phyloP scores from a whole-genome alignment of 2,888 invertebrate species.

The Drosophila multiciliata region DNA sequence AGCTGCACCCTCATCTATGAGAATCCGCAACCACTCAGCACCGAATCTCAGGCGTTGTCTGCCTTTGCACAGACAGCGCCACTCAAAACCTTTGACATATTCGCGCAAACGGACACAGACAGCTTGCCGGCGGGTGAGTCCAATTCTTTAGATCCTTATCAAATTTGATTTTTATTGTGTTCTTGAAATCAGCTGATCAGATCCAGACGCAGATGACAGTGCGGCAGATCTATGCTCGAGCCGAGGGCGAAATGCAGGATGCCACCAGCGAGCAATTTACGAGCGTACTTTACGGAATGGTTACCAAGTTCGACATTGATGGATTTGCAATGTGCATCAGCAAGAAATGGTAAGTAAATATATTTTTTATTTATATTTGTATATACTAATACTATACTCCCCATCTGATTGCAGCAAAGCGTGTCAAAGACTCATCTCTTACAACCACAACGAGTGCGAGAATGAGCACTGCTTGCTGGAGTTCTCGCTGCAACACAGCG shows the following conservation, averaged over 20 bases:
- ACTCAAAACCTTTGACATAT: conserved; percentile 52
- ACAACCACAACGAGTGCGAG: conserved; percentile 64
- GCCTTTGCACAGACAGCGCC: conserved; percentile 67
- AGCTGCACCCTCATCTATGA: conserved; percentile 89
- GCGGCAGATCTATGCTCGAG: conserved; percentile 86
- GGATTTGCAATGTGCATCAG: conserved; percentile 84
- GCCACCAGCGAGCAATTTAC: conserved; percentile 87
- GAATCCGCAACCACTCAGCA: conserved; percentile 87
- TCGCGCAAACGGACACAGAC: conserved; percentile 46
- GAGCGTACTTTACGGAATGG: conserved; percentile 88
- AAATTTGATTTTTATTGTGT: not conserved
- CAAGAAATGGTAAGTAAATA: conserved; percentile 85
- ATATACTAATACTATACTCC: not conserved
- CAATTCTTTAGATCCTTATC: not conserved
- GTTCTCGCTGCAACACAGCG: conserved; percentile 68
- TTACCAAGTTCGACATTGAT: conserved; percentile 91
- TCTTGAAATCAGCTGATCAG: conserved; percentile 47
- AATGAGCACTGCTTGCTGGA: conserved; percentile 76
- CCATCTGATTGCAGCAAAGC: conserved; percentile 58
- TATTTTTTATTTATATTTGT: not conserved
- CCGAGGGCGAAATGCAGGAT: conserved; percentile 83
- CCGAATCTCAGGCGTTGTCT: conserved; percentile 86
- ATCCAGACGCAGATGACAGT: conserved; percentile 87
- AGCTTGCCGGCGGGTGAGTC: conserved; percentile 85
- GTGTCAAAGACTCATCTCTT: conserved; percentile 64